Evolutionary conservation across 2,113 vertebrate genomes (phyloP), one percentile per base, ranked within the genome.

Genomic region (Rhinogobius similis): DNA sequence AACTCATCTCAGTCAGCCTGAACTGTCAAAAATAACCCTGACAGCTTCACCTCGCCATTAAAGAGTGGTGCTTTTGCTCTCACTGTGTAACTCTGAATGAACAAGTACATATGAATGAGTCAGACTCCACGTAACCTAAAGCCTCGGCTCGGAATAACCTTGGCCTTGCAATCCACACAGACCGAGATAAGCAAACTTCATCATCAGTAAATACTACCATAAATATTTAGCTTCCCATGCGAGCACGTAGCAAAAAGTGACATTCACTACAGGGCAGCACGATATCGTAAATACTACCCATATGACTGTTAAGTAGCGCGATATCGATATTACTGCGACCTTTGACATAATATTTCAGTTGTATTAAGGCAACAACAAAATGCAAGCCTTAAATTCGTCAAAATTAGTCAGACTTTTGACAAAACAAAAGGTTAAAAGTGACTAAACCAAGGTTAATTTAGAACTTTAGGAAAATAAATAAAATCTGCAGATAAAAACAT

Each of bases 221-320:
- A 50, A 86, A 86, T 82, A 82, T 88, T 91, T 85, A 88, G 74
- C 73, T 72, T 81, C 73, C 76, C 39, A 72, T 59, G 62, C 70
- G 72, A 73, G 72, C 77, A 73, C 59, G 46, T 52, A 29, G 26
- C 68, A 85, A 84, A 88, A 88, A 86, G 84, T 85, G 80, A 89
- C 79, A 73, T 86, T n/a, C n/a, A n/a, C n/a, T n/a, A n/a, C n/a
- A n/a, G n/a, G n/a, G n/a, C n/a, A n/a, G n/a, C n/a, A n/a, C n/a
- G n/a, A n/a, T n/a, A n/a, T n/a, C n/a, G n/a, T n/a, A n/a, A n/a
- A n/a, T n/a, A n/a, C n/a, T n/a, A n/a, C n/a, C n/a, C n/a, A n/a
- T n/a, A n/a, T n/a, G n/a, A n/a, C n/a, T n/a, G n/a, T n/a, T n/a
- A n/a, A n/a, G n/a, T n/a, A n/a, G n/a, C n/a, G n/a, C n/a, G n/a